Base-by-base conservation (phyloP, 2,888 invertebrate genomes). In the Celastrina argiolus region DNA sequence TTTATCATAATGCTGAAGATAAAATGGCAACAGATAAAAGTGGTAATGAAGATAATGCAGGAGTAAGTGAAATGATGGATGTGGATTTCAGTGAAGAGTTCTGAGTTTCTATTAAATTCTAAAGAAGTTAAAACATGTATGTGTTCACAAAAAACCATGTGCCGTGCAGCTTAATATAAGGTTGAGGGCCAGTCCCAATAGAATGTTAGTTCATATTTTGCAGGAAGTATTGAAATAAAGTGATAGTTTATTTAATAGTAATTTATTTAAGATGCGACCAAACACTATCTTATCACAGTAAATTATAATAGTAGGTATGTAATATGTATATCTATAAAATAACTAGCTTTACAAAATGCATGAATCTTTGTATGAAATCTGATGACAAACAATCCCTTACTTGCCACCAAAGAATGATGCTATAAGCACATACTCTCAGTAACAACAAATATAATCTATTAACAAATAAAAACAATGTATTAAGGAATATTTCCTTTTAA, bases 1-100 rank as follows among this genome's bases (percentile, higher is more conserved):
- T 22, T 51, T 22, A 22, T 22, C 22, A 51, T 26, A 10, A 18
- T 18, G 45, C 2, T 45, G 3, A 45, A 6, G 45, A 18, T 45
- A 45, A 45, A 45, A 45, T n/a, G n/a, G n/a, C n/a, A n/a, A 8
- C 0, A 4, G 45, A n/a, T 45, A 45, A 31, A 31, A 31, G 16
- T 18, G 10, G 16, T 16, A 16, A 42, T 16, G n/a, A 16, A n/a
- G 6, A 42, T 42, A 7, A 18, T 26, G 45, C 2, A 42, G 39
- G 67, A 61, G 36, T 64, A 31, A 34, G n/a, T 51, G 80, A 83
- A 18, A 36, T 85, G 1, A 88, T 89, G 87, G 87, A 88, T 75
- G 76, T 88, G 14, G 88, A 89, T 75, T 89, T 89, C 68, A 78
- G 72, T 78, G 87, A 87, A 45, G 87, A 86, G 18, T 88, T 85